These are phyloP conservation scores for Strigamia transsilvanica DNA, from an alignment of 2,888 invertebrate genomes.

Conservation along the genomic window DNA sequence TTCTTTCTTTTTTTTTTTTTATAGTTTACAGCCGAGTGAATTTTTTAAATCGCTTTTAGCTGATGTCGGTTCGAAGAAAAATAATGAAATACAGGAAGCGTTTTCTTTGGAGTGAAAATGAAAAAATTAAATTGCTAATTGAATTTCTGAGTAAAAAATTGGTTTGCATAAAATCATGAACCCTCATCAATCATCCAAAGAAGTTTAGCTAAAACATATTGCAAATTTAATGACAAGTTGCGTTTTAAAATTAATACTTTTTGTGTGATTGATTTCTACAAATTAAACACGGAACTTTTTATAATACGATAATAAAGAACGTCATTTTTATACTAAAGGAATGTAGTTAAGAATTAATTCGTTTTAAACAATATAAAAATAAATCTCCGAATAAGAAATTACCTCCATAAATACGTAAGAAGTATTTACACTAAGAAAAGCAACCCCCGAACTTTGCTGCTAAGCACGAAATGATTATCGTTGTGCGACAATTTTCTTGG, in stretches of 20 bases:
- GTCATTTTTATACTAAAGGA: no score
- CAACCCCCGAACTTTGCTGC: background rate
- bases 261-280: background rate
- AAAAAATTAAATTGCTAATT: conserved; percentile 44
- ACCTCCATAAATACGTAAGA: no score
- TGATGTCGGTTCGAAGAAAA: background rate
- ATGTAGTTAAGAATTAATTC: no score
- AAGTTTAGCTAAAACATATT: background rate
- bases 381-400: no score
- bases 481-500: background rate
- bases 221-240: conserved; percentile 28
- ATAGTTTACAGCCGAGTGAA: background rate
- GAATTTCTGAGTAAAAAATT: conserved; percentile 20
- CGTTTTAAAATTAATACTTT: conserved; percentile 11
- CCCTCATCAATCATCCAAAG: conserved; percentile 10
- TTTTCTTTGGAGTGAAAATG: background rate
- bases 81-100: background rate
- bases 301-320: background rate
- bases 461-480: background rate
- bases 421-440: background rate
- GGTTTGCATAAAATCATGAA: conserved; percentile 29
- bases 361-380: no score
- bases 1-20: background rate
- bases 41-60: background rate
- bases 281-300: background rate